These are phyloP conservation scores for Acipenser oxyrinchus DNA, from an alignment of 2,797 vertebrate genomes.

Conservation along the genomic window DNA sequence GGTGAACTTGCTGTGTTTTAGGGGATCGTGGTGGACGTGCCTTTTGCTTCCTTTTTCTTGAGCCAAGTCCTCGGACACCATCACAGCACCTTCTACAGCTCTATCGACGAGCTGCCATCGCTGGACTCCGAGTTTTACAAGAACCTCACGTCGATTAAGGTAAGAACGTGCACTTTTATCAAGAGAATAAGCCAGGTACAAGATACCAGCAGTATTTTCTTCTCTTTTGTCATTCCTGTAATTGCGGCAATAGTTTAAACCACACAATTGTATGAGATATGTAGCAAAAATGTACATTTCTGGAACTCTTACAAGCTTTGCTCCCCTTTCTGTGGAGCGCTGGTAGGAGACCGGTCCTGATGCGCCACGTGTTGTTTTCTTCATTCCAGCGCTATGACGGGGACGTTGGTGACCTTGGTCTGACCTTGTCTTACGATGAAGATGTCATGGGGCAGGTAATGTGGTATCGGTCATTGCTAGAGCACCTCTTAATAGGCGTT, in stretches of 20 bases:
- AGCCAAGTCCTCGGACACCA: slow-evolving; percentile 94
- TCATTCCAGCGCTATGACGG: slow-evolving; percentile 83
- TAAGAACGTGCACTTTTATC: slow-evolving; percentile 25
- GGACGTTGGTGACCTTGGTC: slow-evolving; percentile 84
- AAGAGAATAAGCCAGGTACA: no score
- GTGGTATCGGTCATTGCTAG: neutral
- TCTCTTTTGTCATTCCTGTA: no score
- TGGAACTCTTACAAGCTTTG: no score
- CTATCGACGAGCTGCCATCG: slow-evolving; percentile 92
- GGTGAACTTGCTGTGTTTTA: slow-evolving; percentile 30
- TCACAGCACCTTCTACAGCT: slow-evolving; percentile 94
- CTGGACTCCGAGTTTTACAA: slow-evolving; percentile 97
- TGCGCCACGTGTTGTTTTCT: neutral
- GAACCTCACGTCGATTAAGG: slow-evolving; percentile 98
- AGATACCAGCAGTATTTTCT: neutral
- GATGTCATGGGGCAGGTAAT: slow-evolving; percentile 97
- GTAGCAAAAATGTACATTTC: no score
- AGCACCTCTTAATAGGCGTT: no score
- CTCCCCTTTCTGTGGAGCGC: no score
- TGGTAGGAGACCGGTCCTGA: no score
- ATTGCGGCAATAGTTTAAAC: no score
- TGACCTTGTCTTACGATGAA: slow-evolving; percentile 92
- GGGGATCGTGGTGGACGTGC: slow-evolving; percentile 96
- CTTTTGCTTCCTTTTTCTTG: slow-evolving; percentile 95
- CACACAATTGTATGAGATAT: no score